Percentiles rank a stretch among this genome's conserved stretches.
Evolutionary conservation across 2,888 invertebrate genomes (phyloP).

Genomic region (Tanypteryx hageni): DNA sequence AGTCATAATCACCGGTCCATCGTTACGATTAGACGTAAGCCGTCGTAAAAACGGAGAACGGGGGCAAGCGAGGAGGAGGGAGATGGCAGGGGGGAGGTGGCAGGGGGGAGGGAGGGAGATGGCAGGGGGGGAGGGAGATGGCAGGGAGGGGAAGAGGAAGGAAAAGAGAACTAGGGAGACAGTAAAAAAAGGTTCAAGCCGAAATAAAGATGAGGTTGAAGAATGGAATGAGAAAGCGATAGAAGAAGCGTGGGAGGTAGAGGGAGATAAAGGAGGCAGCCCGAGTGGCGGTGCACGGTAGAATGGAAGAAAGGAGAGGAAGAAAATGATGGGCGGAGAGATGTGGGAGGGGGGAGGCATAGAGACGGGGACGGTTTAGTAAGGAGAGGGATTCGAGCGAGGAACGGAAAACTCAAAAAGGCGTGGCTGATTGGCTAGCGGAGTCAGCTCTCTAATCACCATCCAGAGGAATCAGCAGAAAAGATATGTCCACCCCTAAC

Average conservation of each 20-base stretch:
- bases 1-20: constrained; percentile 33
- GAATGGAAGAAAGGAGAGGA: constrained; percentile 65
- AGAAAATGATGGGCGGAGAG: constrained; percentile 67
- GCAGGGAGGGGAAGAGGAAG: constrained; percentile 65
- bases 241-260: constrained; percentile 65
- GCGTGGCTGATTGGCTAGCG: constrained; percentile 60
- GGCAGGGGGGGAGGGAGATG: constrained; percentile 67
- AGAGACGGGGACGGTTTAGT: neutral
- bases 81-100: constrained; percentile 67
- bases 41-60: constrained; percentile 45
- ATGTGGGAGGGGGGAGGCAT: constrained; percentile 59
- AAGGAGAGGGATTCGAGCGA: neutral
- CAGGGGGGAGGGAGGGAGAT: no score
- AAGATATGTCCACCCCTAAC: constrained; percentile 36
- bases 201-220: constrained; percentile 1
- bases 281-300: no score
- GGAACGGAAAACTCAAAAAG: constrained; percentile 41
- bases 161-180: constrained; percentile 65
- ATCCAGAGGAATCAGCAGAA: constrained; percentile 66
- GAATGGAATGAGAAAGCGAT: constrained; percentile 65
- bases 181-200: constrained; percentile 55
- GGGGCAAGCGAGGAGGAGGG: no score
- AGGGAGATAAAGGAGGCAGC: constrained; percentile 66
- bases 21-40: constrained; percentile 27
- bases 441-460: constrained; percentile 65